Evolutionary conservation across 2,888 invertebrate genomes (phyloP).

Genomic region (Eumerus sabulonum): DNA sequence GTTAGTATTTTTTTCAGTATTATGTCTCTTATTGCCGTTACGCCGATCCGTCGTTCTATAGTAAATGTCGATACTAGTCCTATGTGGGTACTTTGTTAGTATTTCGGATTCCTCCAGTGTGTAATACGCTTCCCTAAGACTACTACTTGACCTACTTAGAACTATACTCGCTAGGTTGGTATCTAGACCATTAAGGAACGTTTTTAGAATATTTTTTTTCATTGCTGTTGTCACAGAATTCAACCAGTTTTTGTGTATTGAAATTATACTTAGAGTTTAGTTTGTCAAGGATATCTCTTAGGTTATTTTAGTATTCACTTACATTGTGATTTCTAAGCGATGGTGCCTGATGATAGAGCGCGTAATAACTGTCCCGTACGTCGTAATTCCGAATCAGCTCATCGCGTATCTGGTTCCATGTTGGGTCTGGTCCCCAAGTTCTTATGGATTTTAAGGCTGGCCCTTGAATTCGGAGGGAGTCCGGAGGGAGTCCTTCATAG

Average conservation of each 20-base stretch:
- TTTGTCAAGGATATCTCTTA: slow-evolving; percentile 7
- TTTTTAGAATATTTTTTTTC: not conserved
- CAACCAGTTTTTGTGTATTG: not conserved
- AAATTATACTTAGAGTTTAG: not conserved
- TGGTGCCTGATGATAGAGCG: not conserved
- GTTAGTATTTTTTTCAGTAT: not conserved
- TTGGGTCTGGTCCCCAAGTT: too few relatives aligned
- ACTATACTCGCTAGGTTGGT: slow-evolving; percentile 2
- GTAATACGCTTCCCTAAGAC: not conserved
- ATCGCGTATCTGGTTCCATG: too few relatives aligned
- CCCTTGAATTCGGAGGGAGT: too few relatives aligned
- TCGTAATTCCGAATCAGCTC: not conserved
- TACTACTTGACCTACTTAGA: not conserved
- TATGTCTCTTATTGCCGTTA: too few relatives aligned
- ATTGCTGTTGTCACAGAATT: not conserved
- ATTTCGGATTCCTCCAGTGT: too few relatives aligned
- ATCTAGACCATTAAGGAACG: not conserved
- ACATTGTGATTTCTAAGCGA: not conserved
- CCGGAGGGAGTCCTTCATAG: too few relatives aligned
- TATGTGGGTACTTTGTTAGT: too few relatives aligned
- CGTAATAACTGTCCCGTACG: not conserved
- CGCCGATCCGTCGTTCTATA: too few relatives aligned
- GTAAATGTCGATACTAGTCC: too few relatives aligned
- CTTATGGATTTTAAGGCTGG: too few relatives aligned
- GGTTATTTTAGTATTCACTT: not conserved